Evolutionary conservation across 2,797 vertebrate species (phyloP), one percentile per base, ranked within the genome.

Genomic region (Psittacula echo): DNA sequence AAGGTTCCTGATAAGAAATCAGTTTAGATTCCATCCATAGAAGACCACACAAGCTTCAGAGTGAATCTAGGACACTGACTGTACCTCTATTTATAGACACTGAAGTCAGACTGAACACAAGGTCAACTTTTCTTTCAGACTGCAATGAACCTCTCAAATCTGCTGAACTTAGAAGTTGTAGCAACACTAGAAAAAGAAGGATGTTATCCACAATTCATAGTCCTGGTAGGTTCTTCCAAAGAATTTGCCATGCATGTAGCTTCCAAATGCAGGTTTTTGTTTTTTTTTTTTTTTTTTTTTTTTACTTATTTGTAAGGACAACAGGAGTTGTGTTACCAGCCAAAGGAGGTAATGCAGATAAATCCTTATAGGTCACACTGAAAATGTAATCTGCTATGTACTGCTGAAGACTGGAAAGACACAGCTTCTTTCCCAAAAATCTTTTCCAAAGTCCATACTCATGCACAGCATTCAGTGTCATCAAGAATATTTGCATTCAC

Each of bases 101-200:
- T 92, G 82, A 91, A 84, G 62, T 92, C 94, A 96, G 92, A 86
- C 76, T 75, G 80, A 88, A 79, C 70, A 76, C 48, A 94, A 94
- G 94, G 87, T 94, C 92, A 91, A 47, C 70, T 89, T 86, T 82
- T 92, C 76, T 86, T 95, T 66, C 30, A 93, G 86, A 78, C 60
- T 79, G 44, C 74, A 90, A 56, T 7, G 21, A 87, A 92, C 60
- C 12, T 90, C 77, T 79, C 44, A 51, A 84, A 91, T 58, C 29
- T 70, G 54, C 76, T 81, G 37, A 88, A 94, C 14, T 70, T 89
- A 42, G 32, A 91, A 89, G 30, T n/a, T 62, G 34, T 27, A 60
- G 60, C 17, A 86, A 51, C 15, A 23, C 21, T 32, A 67, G 54
- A 60, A 86, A 88, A 91, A 62, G 29, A 68, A 80, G 26, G 51